These are phyloP conservation scores for Xenopus laevis DNA, from an alignment of 2,113 vertebrate genomes.

Conservation along the genomic window DNA sequence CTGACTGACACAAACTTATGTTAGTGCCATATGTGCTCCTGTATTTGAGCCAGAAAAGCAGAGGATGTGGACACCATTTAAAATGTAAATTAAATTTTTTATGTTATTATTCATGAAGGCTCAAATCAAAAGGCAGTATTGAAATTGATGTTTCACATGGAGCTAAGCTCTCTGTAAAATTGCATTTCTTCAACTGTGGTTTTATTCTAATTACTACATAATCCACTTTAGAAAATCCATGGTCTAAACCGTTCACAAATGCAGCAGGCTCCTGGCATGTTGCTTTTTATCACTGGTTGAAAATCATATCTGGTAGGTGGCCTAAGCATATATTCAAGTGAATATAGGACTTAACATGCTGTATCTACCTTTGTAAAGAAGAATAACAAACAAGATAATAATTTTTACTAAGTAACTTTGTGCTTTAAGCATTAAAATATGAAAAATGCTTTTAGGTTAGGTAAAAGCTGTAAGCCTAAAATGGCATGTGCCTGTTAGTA, in stretches of 20 bases:
- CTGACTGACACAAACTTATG: slow-evolving; percentile 77
- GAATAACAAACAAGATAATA: slow-evolving; percentile 21
- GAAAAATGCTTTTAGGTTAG: background rate
- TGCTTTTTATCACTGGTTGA: slow-evolving; percentile 25
- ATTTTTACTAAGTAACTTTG: background rate
- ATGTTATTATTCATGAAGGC: slow-evolving; percentile 63
- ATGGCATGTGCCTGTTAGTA: too few relatives aligned
- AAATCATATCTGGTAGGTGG: slow-evolving; percentile 23
- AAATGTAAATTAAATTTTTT: slow-evolving; percentile 69
- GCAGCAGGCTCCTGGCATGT: slow-evolving; percentile 28
- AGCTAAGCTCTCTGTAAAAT: slow-evolving; percentile 50
- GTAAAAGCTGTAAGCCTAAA: too few relatives aligned
- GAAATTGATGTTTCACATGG: slow-evolving; percentile 60
- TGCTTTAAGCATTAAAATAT: background rate
- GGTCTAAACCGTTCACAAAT: slow-evolving; percentile 29
- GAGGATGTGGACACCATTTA: slow-evolving; percentile 71
- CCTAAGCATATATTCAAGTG: slow-evolving; percentile 16
- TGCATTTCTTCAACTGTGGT: slow-evolving; percentile 44
- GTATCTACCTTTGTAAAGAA: slow-evolving; percentile 2
- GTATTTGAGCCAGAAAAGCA: slow-evolving; percentile 72
- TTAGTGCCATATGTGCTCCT: slow-evolving; percentile 74
- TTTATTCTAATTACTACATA: slow-evolving; percentile 44
- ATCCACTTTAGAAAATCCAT: slow-evolving; percentile 44
- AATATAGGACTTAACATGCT: slow-evolving; percentile 25
- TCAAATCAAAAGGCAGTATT: slow-evolving; percentile 61